Conservation (phyloP, 2,888 invertebrate genomes). For the Ganaspis brasiliensis region DNA sequence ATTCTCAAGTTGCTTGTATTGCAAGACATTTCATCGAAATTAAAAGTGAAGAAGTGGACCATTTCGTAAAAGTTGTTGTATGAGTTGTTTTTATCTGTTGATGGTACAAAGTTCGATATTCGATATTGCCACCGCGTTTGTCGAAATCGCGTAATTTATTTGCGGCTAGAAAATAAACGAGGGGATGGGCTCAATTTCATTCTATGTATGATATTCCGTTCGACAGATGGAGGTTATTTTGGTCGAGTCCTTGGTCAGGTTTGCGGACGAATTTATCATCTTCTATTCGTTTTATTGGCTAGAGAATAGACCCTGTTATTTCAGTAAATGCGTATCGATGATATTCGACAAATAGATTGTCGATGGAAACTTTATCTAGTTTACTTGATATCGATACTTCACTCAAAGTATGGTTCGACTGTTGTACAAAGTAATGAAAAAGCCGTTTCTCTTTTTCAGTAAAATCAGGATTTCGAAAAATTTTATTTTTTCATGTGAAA, state of each 20-base stretch:
- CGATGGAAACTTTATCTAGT: too few relatives aligned
- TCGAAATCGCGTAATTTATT: constrained; percentile 30
- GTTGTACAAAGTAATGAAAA: too few relatives aligned
- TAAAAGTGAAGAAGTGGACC: background rate
- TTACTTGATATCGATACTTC: too few relatives aligned
- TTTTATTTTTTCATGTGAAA: too few relatives aligned
- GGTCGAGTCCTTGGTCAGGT: constrained; percentile 22
- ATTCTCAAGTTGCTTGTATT: background rate
- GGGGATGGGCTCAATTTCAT: constrained; percentile 20
- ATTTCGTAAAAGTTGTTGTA: background rate
- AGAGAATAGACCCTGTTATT: background rate
- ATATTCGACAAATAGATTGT: background rate
- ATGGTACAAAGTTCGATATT: constrained; percentile 9
- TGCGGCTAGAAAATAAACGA: constrained; percentile 31
- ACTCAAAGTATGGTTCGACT: too few relatives aligned
- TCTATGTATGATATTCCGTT: constrained; percentile 17
- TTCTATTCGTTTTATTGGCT: background rate
- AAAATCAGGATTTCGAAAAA: too few relatives aligned
- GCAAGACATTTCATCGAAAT: background rate
- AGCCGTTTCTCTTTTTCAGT: too few relatives aligned
- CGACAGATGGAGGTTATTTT: constrained; percentile 43
- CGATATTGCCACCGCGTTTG: constrained; percentile 7
- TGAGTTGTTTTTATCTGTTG: constrained; percentile 7
- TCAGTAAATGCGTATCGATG: background rate
- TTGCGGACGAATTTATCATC: constrained; percentile 18